A percentile compares a stretch with the other conserved stretches of the same genome.
These are phyloP conservation scores for Calliopsis andreniformis DNA, from an alignment of 1,140 invertebrate species.

Conservation along the genomic window DNA sequence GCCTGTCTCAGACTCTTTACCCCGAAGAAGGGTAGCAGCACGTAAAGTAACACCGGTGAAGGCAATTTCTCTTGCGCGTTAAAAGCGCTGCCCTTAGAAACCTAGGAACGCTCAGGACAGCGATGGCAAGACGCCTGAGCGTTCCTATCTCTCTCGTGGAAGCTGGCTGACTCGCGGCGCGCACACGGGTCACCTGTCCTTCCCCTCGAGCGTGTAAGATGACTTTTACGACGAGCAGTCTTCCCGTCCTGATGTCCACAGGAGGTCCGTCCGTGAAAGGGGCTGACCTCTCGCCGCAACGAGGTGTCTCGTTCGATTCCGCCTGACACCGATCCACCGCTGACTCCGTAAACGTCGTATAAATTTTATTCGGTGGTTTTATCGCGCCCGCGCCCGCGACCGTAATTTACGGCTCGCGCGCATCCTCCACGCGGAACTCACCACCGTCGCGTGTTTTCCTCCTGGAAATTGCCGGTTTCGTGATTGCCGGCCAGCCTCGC, in stretches of 20 bases:
- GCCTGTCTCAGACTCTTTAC: not conserved
- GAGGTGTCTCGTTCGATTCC: conserved; percentile 78
- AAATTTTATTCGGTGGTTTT: conserved; percentile 78
- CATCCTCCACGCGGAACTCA: not conserved
- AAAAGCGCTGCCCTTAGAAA: conserved; percentile 33
- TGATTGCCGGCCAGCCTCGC: not conserved
- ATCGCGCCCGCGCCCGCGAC: conserved; percentile 50
- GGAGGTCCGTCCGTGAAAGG: conserved; percentile 76
- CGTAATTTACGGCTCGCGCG: conserved; percentile 74
- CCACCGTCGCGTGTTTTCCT: not conserved
- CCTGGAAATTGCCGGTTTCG: not conserved
- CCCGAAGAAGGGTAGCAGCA: not conserved
- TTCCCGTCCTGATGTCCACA: conserved; percentile 69
- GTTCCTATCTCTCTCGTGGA: not conserved
- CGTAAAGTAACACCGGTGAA: not conserved
- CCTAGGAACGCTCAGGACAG: conserved; percentile 22
- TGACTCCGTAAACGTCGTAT: conserved; percentile 78
- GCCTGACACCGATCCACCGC: conserved; percentile 74
- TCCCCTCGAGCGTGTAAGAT: conserved; percentile 73
- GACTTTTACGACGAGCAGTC: conserved; percentile 78
- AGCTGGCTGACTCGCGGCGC: conserved; percentile 14
- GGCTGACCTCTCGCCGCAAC: conserved; percentile 72
- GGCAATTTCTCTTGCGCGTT: conserved; percentile 14
- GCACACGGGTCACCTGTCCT: conserved; percentile 76
- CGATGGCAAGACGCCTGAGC: not conserved